Base-by-base conservation (phyloP, 2,113 vertebrate genomes). In the Mionectes macconnelli region DNA sequence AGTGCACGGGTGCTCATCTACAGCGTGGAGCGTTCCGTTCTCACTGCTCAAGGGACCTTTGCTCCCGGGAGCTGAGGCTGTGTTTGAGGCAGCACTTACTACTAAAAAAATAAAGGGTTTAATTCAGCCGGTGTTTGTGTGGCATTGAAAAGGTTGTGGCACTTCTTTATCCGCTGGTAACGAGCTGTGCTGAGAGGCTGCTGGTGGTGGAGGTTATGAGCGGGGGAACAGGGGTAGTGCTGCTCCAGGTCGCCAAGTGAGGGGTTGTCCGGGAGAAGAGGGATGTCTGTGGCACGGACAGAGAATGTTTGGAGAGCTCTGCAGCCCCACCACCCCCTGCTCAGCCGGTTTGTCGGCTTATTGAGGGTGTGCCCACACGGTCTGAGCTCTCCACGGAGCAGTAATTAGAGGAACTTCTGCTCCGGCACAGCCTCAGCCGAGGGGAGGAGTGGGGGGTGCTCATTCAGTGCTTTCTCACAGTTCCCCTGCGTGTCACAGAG, bases 401-500 rank as follows among this genome's bases (percentile, higher is more conserved):
- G 3, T 2, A 20, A 20, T 23, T 31, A 12, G 6, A 66, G 37
- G n/a, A 4, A 6, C 42, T 69, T 35, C 7, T 57, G 72, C n/a
- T 28, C 45, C 2, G 3, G 7, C 2, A 1, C 12, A 9, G 77
- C 0, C 2, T 12, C 19, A 5, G 78, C 55, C 15, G 1, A 14
- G 35, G 47, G 53, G 17, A 33, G 19, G 53, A 31, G 30, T 1
- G 53, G 53, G 31, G 19, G 30, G 21, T 33, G 56, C n/a, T 59
- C n/a, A 7, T 4, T 9, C 14, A 12, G 49, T 23, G 28, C 3
- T 40, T 53, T 39, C 28, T 56, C 14, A 15, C 23, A 4, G 22
- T 3, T 44, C 37, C 77, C 4, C 8, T 25, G 53, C 0, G 6
- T 20, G 35, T 28, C 45, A 0, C 3, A 2, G 28, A 0, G 10